These are phyloP conservation scores for Helicoverpa armigera DNA, from an alignment of 1,140 invertebrate species.

Conservation along the genomic window DNA sequence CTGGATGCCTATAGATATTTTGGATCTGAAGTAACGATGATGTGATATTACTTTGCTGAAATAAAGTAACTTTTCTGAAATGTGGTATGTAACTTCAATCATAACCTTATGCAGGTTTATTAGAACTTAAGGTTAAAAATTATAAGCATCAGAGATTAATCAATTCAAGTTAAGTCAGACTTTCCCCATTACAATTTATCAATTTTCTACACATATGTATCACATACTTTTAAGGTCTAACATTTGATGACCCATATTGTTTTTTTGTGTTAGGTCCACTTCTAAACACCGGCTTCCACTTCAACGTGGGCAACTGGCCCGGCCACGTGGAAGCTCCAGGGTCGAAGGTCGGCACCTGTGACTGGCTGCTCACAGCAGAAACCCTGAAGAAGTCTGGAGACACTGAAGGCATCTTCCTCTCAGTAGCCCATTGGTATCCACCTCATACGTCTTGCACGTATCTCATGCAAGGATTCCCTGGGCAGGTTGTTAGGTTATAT, in stretches of 20 bases:
- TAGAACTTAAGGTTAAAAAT: too few relatives aligned
- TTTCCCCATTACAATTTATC: too few relatives aligned
- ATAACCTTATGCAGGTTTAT: too few relatives aligned
- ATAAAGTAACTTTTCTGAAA: too few relatives aligned
- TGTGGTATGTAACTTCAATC: too few relatives aligned
- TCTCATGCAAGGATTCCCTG: constrained; percentile 93
- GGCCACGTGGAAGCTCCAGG: constrained; percentile 95
- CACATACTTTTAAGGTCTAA: too few relatives aligned
- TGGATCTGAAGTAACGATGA: too few relatives aligned
- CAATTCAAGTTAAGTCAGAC: too few relatives aligned
- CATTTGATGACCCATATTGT: not conserved
- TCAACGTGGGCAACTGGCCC: constrained; percentile 97
- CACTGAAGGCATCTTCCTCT: constrained; percentile 95
- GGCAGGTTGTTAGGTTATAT: constrained; percentile 95
- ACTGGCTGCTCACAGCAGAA: constrained; percentile 94
- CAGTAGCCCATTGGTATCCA: constrained; percentile 97
- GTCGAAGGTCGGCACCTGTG: constrained; percentile 93
- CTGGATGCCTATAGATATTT: too few relatives aligned
- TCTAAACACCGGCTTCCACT: constrained; percentile 96
- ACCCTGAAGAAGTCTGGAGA: constrained; percentile 91
- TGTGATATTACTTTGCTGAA: too few relatives aligned
- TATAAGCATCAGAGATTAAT: too few relatives aligned
- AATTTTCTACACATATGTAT: too few relatives aligned
- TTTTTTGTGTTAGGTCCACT: constrained; percentile 89
- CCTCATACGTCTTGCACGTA: constrained; percentile 96